phyloP scores from a whole-genome alignment of 2,888 invertebrate genomes.

The Nebria brevicollis region DNA sequence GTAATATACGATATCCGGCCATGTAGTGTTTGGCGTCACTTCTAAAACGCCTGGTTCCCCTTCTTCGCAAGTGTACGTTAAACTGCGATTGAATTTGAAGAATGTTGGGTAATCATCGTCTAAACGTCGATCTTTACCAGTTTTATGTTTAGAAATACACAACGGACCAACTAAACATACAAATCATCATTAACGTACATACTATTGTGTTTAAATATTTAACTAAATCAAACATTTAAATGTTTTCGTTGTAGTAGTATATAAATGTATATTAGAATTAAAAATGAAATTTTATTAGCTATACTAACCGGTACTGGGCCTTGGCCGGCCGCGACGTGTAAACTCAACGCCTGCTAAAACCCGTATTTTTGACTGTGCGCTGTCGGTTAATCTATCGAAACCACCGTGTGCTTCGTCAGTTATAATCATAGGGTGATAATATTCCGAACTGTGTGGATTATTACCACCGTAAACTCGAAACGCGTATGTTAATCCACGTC shows the following conservation, averaged over 20 bases:
- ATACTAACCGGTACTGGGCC: constrained; percentile 75
- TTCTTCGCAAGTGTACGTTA: constrained; percentile 75
- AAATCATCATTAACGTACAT: neutral
- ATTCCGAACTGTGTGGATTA: constrained; percentile 85
- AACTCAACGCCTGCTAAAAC: constrained; percentile 84
- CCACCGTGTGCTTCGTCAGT: constrained; percentile 88
- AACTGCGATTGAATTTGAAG: constrained; percentile 83
- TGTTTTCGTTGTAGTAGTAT: neutral
- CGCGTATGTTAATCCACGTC: constrained; percentile 85
- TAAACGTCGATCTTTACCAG: constrained; percentile 76
- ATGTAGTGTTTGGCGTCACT: constrained; percentile 87
- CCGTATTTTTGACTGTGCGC: constrained; percentile 75
- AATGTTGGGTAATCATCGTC: constrained; percentile 83
- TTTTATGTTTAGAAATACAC: constrained; percentile 75
- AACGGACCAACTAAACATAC: constrained; percentile 76
- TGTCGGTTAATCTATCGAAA: constrained; percentile 77
- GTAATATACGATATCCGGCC: constrained; percentile 93
- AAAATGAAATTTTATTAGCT: neutral
- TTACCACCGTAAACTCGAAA: constrained; percentile 87
- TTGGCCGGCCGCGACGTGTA: constrained; percentile 82
- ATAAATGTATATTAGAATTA: neutral
- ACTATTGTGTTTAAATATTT: neutral
- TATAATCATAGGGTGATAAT: constrained; percentile 90
- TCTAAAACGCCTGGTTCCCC: constrained; percentile 79
- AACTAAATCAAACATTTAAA: neutral